phyloP scores from a whole-genome alignment of 2,888 invertebrate genomes.

The Eurytoma adleriae region DNA sequence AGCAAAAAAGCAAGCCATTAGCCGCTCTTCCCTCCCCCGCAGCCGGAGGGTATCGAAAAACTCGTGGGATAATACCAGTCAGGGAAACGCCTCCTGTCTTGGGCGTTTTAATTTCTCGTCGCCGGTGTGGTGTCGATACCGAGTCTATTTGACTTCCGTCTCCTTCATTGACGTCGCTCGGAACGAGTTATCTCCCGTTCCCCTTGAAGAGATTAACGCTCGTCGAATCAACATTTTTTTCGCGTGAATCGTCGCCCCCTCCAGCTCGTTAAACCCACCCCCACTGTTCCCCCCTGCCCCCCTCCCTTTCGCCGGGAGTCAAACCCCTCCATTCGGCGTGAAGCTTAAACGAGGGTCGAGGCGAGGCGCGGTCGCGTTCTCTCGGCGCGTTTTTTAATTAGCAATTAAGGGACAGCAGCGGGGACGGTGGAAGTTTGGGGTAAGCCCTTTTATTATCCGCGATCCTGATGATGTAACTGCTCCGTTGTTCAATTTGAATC shows the following conservation, averaged over 20 bases:
- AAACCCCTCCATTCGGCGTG: neutral
- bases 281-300: too few relatives aligned
- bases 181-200: too few relatives aligned
- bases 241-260: neutral
- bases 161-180: too few relatives aligned
- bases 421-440: neutral
- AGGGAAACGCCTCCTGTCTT: too few relatives aligned
- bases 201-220: neutral
- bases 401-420: conserved; percentile 1
- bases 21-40: too few relatives aligned
- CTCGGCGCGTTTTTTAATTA: conserved; percentile 3
- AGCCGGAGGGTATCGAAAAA: too few relatives aligned
- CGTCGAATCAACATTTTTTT: conserved; percentile 10
- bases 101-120: too few relatives aligned
- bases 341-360: neutral
- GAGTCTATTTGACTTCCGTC: too few relatives aligned
- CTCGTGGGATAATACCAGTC: too few relatives aligned
- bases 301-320: neutral
- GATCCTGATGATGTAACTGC: neutral
- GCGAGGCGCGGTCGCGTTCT: neutral
- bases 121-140: too few relatives aligned
- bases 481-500: conserved; percentile 34
- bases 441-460: neutral
- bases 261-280: neutral
- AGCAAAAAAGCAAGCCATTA: too few relatives aligned